Conservation (phyloP, 2,797 vertebrate genomes). For the Myripristis jacobus region DNA sequence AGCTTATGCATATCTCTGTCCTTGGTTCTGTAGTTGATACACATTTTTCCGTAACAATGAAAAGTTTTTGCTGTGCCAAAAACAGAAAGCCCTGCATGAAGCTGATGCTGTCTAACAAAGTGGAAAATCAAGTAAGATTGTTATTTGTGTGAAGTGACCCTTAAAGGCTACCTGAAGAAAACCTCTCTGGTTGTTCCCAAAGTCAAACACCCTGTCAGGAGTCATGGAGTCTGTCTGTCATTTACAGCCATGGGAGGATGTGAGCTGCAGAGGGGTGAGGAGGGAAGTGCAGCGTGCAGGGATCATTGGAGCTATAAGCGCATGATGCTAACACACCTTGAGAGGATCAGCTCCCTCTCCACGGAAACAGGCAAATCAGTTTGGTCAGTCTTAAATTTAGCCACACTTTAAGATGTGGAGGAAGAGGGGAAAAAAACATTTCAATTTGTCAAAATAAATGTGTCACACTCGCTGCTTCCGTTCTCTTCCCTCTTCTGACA, state of each 20-base stretch:
- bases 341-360: slow-evolving; percentile 55
- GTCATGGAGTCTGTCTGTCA: slow-evolving; percentile 30
- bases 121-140: background rate
- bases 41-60: slow-evolving; percentile 31
- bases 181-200: slow-evolving; percentile 13
- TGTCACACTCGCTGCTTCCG: slow-evolving; percentile 51
- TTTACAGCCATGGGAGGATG: slow-evolving; percentile 34
- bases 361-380: slow-evolving; percentile 67
- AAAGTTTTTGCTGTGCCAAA: background rate
- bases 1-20: slow-evolving; percentile 13
- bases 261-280: slow-evolving; percentile 25
- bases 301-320: slow-evolving; percentile 58
- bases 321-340: slow-evolving; percentile 75
- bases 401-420: slow-evolving; percentile 70
- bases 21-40: slow-evolving; percentile 4
- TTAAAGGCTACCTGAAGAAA: slow-evolving; percentile 18
- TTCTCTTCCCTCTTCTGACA: slow-evolving; percentile 49
- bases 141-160: slow-evolving; percentile 10
- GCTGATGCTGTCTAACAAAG: background rate
- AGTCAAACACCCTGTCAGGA: slow-evolving; percentile 27
- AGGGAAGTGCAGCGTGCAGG: slow-evolving; percentile 7
- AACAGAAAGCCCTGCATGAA: background rate
- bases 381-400: slow-evolving; percentile 76
- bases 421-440: slow-evolving; percentile 44
- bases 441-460: slow-evolving; percentile 79